Evolutionary conservation across 35 echinoderm and acorn worm species (phyloP).

Genomic region (Nesometra sesokonis): DNA sequence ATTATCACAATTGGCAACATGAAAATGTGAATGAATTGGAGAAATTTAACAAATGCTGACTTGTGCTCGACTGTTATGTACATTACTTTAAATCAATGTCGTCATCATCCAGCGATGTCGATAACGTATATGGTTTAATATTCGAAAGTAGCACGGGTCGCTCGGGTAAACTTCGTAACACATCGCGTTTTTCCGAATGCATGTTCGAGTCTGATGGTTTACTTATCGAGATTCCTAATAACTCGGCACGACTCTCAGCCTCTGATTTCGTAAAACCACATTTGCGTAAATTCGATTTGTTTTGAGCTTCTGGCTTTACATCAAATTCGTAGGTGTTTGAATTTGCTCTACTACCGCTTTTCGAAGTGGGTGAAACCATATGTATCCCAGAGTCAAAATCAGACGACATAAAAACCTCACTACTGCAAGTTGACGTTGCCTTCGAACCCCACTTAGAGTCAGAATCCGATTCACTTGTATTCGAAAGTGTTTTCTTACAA

Average conservation of each 20-base stretch:
- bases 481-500: slow-evolving; percentile 22
- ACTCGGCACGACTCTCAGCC: slow-evolving; percentile 68
- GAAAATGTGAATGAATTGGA: too few relatives aligned
- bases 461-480: slow-evolving; percentile 34
- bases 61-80: too few relatives aligned
- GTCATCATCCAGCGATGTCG: slow-evolving; percentile 83
- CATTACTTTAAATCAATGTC: slow-evolving; percentile 87
- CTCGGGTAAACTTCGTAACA: slow-evolving; percentile 20
- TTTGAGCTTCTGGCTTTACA: slow-evolving; percentile 21
- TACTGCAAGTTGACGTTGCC: slow-evolving; percentile 8
- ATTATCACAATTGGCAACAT: too few relatives aligned
- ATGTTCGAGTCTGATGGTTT: slow-evolving; percentile 15
- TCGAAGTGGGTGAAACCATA: slow-evolving; percentile 73
- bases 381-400: slow-evolving; percentile 37
- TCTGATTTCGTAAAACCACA: slow-evolving; percentile 45
- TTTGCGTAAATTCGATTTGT: slow-evolving; percentile 15
- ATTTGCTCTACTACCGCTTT: slow-evolving; percentile 5
- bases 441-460: slow-evolving; percentile 43
- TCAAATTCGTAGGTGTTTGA: neutral
- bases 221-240: slow-evolving; percentile 48
- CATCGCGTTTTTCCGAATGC: slow-evolving; percentile 29
- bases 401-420: neutral
- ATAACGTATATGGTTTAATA: slow-evolving; percentile 51
- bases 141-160: slow-evolving; percentile 5
- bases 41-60: too few relatives aligned